Percentiles rank a stretch among this genome's conserved stretches.
phyloP scores from a whole-genome alignment of 2,113 vertebrate species.

The Macrotis lagotis region DNA sequence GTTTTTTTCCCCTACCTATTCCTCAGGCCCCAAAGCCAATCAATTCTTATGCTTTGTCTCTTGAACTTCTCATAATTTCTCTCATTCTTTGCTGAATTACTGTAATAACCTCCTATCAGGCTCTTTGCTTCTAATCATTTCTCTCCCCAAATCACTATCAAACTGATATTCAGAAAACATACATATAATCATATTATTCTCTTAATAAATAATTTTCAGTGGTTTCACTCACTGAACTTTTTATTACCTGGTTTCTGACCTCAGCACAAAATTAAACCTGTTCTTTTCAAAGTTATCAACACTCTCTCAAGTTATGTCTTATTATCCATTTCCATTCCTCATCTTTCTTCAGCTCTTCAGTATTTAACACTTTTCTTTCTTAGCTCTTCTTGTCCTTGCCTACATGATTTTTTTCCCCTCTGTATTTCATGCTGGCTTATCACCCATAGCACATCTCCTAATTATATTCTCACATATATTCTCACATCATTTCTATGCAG shows the following conservation, averaged over 20 bases:
- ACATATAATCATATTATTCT: neutral
- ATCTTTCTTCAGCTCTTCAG: neutral
- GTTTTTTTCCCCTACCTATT: too few species aligned
- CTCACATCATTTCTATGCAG: neutral
- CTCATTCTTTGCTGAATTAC: too few species aligned
- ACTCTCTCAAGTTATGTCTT: neutral
- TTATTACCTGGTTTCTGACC: neutral
- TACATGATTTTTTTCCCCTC: neutral
- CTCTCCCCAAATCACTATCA: neutral
- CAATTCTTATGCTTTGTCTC: too few species aligned
- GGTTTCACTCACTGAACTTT: neutral
- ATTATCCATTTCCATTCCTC: neutral
- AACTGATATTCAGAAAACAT: neutral
- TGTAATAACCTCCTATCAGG: neutral
- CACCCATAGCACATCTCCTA: neutral
- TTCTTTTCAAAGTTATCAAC: neutral
- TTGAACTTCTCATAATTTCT: too few species aligned
- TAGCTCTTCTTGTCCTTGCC: neutral
- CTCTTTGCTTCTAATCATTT: too few species aligned
- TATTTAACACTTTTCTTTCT: neutral
- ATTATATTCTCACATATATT: neutral
- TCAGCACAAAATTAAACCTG: neutral
- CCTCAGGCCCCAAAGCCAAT: too few species aligned
- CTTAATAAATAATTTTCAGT: neutral
- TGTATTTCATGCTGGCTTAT: neutral